Evolutionary conservation across 2,797 vertebrate species (phyloP), one percentile per base, ranked within the genome.

Genomic region (Zenarchopterus dispar): DNA sequence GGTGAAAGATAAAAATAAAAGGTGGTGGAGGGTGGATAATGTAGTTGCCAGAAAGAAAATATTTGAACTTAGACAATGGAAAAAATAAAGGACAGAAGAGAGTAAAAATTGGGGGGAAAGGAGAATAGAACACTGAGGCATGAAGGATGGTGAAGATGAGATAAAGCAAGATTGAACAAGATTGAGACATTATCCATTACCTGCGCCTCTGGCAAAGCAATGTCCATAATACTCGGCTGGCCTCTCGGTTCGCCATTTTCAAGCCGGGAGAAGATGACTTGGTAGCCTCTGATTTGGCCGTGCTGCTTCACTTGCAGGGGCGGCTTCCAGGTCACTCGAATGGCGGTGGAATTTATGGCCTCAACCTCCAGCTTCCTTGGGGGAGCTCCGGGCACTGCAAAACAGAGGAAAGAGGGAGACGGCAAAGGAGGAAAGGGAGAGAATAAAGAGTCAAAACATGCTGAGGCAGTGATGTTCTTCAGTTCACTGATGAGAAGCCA

Each of bases 271-370:
- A 95, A 97, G 6, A 95, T 97, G 68, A 98, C 96, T 88, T 98
- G 97, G 91, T 98, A 98, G 53, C 97, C 96, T 0, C 97, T 94
- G 84, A 98, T 98, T 90, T 97, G 97, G 64, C 97, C 97, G 0
- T 98, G 96, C 78, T 98, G 97, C 88, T 97, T 97, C 73, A 87
- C 94, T 79, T 94, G 94, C 57, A 97, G 89, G 0, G 97, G 96
- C 6, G 96, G 93, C 86, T 96, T 97, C 97, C 97, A 98, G 83
- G 95, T 95, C 63, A 98, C 95, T 16, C 91, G 90, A 82, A 98
- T 95, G 22, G 96, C 93, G 2, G 97, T 98, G 0, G 97, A 97
- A 76, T 98, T 98, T 70, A 96, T 88, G 0, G 95, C 94, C 62
- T 97, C 96, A 1, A 95, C 95, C 84, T 98, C 96, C 67, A 98